Conservation (phyloP, 2,797 vertebrate genomes). For the Smutsia gigantea region DNA sequence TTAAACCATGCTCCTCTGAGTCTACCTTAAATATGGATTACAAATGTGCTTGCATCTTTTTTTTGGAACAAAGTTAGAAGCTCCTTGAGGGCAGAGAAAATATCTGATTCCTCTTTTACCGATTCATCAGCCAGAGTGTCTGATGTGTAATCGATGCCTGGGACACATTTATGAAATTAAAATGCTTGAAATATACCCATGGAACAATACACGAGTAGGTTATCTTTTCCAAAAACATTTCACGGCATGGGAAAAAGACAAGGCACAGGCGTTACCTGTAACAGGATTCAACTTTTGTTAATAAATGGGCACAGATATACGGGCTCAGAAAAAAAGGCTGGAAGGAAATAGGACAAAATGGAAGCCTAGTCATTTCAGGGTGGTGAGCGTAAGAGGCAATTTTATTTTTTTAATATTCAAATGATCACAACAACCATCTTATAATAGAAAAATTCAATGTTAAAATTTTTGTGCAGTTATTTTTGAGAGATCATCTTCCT, state of each 20-base stretch:
- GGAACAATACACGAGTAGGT: not conserved
- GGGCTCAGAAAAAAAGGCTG: not conserved
- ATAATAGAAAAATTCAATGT: not conserved
- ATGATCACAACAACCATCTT: slow-evolving; percentile 3
- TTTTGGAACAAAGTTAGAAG: not conserved
- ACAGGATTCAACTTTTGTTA: not conserved
- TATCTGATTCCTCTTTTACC: not conserved
- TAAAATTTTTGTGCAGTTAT: not conserved
- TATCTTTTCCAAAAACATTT: not conserved
- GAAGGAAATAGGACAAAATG: not conserved
- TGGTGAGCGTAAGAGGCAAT: not conserved
- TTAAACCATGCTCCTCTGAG: not conserved
- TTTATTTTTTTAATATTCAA: not conserved
- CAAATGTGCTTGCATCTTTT: not conserved
- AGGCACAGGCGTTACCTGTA: not conserved
- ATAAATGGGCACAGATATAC: not conserved
- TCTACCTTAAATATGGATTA: not conserved
- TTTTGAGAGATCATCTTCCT: not conserved
- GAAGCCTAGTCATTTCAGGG: not conserved
- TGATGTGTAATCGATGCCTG: not conserved
- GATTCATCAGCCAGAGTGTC: not conserved
- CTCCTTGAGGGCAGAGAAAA: not conserved
- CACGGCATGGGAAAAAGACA: not conserved
- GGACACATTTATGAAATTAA: not conserved
- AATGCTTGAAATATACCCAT: not conserved